phyloP scores from a whole-genome alignment of 1,140 invertebrate species.

The Monomorium pharaonis region DNA sequence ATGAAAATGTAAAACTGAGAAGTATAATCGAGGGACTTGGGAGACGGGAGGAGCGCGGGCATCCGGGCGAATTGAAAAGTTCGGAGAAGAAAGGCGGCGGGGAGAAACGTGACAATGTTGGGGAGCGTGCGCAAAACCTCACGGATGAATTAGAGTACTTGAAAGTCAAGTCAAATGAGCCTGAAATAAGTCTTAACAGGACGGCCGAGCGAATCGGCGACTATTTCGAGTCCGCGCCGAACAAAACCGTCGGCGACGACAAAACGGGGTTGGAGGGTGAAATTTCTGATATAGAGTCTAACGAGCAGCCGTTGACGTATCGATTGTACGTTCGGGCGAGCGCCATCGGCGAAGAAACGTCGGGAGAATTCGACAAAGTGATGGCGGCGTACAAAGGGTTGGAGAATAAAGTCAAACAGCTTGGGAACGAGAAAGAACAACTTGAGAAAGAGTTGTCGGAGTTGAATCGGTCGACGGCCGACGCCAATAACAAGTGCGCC shows the following conservation, averaged over 20 bases:
- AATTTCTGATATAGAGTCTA: conserved; percentile 37
- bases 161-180: conserved; percentile 25
- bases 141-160: conserved; percentile 45
- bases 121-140: conserved; percentile 18
- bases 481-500: conserved; percentile 20
- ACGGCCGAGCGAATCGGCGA: background rate
- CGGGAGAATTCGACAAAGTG: conserved; percentile 11
- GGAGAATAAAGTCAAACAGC: conserved; percentile 31
- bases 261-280: background rate
- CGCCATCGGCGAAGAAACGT: background rate
- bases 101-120: conserved; percentile 22
- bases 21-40: conserved; percentile 33
- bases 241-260: conserved; percentile 30
- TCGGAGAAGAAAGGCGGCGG: background rate
- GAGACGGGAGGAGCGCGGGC: background rate
- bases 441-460: conserved; percentile 45
- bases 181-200: conserved; percentile 5
- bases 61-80: conserved; percentile 4
- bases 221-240: conserved; percentile 6
- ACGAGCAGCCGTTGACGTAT: conserved; percentile 25
- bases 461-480: background rate
- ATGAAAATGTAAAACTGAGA: conserved; percentile 53
- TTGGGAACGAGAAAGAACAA: conserved; percentile 60
- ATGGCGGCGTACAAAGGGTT: conserved; percentile 35
- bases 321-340: conserved; percentile 5